These are phyloP conservation scores for Mesorhabditis belari DNA, from an alignment of 2,888 invertebrate genomes.

Conservation along the genomic window DNA sequence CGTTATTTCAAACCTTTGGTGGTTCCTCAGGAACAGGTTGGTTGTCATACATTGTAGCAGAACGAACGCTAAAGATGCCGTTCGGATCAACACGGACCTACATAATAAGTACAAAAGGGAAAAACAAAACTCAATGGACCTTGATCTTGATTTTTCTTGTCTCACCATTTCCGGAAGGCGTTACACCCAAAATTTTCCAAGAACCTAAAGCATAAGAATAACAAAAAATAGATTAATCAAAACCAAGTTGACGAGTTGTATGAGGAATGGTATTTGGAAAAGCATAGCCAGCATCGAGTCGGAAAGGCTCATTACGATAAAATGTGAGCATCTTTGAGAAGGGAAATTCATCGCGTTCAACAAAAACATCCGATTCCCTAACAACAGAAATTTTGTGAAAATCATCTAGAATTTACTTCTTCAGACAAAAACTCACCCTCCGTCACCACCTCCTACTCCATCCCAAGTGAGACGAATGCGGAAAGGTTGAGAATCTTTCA, in stretches of 20 bases:
- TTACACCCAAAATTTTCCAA: slow-evolving; percentile 60
- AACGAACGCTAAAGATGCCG: slow-evolving; percentile 80
- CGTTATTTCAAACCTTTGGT: slow-evolving; percentile 5
- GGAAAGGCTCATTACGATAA: slow-evolving; percentile 79
- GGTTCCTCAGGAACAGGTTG: slow-evolving; percentile 34
- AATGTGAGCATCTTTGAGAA: slow-evolving; percentile 90
- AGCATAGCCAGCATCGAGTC: slow-evolving; percentile 76
- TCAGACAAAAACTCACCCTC: slow-evolving; percentile 57
- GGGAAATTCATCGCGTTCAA: slow-evolving; percentile 77
- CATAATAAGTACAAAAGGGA: not conserved
- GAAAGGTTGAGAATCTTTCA: slow-evolving; percentile 82
- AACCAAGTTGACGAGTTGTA: slow-evolving; percentile 61
- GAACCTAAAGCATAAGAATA: slow-evolving; percentile 46
- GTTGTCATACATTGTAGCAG: slow-evolving; percentile 67
- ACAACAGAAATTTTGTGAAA: too few relatives aligned
- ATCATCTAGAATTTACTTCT: not conserved
- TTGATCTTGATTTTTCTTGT: slow-evolving; percentile 81
- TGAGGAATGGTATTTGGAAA: slow-evolving; percentile 64
- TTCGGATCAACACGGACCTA: slow-evolving; percentile 76
- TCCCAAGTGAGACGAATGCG: slow-evolving; percentile 63
- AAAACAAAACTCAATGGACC: slow-evolving; percentile 55
- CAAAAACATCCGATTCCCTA: slow-evolving; percentile 87
- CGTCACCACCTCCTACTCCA: slow-evolving; percentile 58
- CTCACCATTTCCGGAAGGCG: slow-evolving; percentile 78
- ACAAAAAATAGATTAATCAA: not conserved